A percentile compares a stretch with the other conserved stretches of the same genome.
phyloP scores from a whole-genome alignment of 2,797 vertebrate genomes.

The Xerus rutilus region DNA sequence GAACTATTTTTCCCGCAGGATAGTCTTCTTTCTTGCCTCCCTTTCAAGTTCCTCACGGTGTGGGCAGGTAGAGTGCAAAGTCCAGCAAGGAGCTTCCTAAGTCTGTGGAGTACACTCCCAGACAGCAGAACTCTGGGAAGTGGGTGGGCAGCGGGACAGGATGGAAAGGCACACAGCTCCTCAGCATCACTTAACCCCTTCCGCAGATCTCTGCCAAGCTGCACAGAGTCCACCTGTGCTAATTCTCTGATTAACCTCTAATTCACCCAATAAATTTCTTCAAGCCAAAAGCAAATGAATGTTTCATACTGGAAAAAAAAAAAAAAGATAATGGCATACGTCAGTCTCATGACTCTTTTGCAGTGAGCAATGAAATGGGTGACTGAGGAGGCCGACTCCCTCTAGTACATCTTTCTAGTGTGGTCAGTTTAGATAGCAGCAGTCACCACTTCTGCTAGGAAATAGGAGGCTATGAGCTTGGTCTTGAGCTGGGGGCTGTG shows the following conservation, averaged over 20 bases:
- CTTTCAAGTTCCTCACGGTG: conserved; percentile 61
- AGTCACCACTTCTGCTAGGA: conserved; percentile 49
- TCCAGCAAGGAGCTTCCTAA: conserved; percentile 58
- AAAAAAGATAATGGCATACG: conserved; percentile 54
- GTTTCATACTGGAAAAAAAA: conserved; percentile 79
- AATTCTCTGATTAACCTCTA: conserved; percentile 86
- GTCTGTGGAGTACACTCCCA: conserved; percentile 74
- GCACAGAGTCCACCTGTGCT: conserved; percentile 85
- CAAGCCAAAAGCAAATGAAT: conserved; percentile 81
- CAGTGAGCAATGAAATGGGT: conserved; percentile 85
- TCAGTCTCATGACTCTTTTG: conserved; percentile 83
- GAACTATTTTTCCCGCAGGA: conserved; percentile 81
- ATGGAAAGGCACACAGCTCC: conserved; percentile 85
- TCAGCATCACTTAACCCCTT: conserved; percentile 65
- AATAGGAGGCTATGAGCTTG: conserved; percentile 91
- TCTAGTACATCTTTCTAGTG: conserved; percentile 78
- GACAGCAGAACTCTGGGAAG: conserved; percentile 71
- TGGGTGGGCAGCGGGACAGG: conserved; percentile 76
- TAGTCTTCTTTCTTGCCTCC: conserved; percentile 81
- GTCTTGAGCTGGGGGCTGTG: conserved; percentile 91
- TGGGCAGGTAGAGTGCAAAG: background rate
- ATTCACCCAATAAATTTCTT: conserved; percentile 83
- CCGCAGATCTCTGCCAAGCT: conserved; percentile 82
- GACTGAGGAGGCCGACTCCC: conserved; percentile 85
- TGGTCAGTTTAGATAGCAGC: conserved; percentile 79